phyloP scores from a whole-genome alignment of 2,888 invertebrate genomes.

The Tenthredo mesomela region DNA sequence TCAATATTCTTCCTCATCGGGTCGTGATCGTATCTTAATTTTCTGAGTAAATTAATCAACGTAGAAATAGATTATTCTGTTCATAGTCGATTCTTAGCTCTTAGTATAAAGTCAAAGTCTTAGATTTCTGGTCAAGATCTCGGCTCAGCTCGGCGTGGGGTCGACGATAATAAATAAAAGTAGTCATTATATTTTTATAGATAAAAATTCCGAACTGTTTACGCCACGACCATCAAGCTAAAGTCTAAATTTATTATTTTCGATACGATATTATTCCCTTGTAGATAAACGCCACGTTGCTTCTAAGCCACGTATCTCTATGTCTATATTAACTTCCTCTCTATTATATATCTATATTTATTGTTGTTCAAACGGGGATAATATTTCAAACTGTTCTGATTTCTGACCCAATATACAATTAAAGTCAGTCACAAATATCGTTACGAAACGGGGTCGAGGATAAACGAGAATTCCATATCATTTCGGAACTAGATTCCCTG shows the following conservation, averaged over 20 bases:
- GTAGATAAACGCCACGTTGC: not conserved
- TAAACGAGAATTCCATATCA: not conserved
- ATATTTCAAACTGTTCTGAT: conserved; percentile 41
- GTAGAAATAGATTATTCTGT: not conserved
- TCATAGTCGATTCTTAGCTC: not conserved
- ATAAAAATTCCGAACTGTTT: conserved; percentile 37
- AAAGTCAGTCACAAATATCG: not conserved
- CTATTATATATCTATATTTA: conserved; percentile 28
- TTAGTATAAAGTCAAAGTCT: not conserved
- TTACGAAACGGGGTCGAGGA: not conserved
- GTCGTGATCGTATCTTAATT: not conserved
- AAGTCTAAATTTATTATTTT: conserved; percentile 34
- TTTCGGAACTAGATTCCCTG: not conserved
- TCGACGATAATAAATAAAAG: conserved; percentile 1
- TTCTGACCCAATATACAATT: not conserved
- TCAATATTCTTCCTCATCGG: not conserved
- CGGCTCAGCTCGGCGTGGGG: conserved; percentile 20
- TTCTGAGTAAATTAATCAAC: not conserved
- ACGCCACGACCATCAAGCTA: not conserved
- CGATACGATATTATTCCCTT: not conserved
- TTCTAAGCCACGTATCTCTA: not conserved
- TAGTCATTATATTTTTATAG: conserved; percentile 18
- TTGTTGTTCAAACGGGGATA: conserved; percentile 31
- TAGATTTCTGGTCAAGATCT: not conserved
- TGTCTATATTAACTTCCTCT: not conserved